Base-by-base conservation (phyloP, 2,888 invertebrate genomes). In the Selenia dentaria region DNA sequence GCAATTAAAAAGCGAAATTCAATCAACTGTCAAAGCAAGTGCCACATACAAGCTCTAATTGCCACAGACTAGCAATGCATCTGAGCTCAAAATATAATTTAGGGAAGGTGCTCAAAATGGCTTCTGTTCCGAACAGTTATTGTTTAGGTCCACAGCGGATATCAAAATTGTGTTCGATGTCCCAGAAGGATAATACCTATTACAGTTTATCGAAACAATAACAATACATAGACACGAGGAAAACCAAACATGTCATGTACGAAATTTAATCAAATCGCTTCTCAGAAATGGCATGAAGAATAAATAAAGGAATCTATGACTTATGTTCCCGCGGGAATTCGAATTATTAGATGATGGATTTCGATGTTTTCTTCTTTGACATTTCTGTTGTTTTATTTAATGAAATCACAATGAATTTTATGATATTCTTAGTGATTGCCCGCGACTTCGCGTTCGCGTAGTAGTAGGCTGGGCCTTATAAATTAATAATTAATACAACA, bases 161-260 rank as follows among this genome's bases (percentile, higher is more conserved):
- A 55, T 57, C 50, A 52, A 49, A 46, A 51, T 43, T 43, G 40
- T 35, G 41, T 40, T 46, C 40, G 27, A 48, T 54, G 54, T 56
- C 55, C 44, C 51, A 44, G 33, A 36, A 45, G 59, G 51, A 56
- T 52, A 22, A 22, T 22, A 22, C 8, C 18, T 18, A 59, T 60
- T 53, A 57, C 55, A 57, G 55, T 57, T 57, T 56, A 57, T 54
- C 50, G 45, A 55, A 56, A 52, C 59, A 54, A 57, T 60, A 57
- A 56, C 55, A 57, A 42, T 46, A 48, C 49, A 45, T 18, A 43
- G 43, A 51, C 35, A 57, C 24, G 45, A 53, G 44, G 51, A 55
- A 54, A 52, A 52, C 48, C 40, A 37, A 52, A 45, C 54, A 33
- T 31, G 32, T 32, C 37, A 28, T 32, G 18, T 25, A 28, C 37